Evolutionary conservation across 2,888 invertebrate species (phyloP), one percentile per base, ranked within the genome.

Genomic region (Lamproptera curius): DNA sequence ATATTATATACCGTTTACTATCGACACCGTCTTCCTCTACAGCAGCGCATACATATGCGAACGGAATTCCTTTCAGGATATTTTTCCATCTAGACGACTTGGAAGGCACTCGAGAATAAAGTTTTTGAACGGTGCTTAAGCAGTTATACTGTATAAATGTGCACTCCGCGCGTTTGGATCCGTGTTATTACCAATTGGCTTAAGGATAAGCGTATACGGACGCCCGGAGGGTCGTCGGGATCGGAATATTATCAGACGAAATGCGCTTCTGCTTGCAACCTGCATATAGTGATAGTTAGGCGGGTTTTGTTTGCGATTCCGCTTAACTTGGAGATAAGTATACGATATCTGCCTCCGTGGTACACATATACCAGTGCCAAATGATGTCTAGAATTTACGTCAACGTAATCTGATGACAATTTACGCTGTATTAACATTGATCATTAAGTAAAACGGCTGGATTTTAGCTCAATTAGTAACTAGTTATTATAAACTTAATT

Each of bases 181-280:
- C 17, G 39, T 16, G 34, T 37, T 45, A 44, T 45, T 42, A 42
- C 42, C 42, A 50, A 45, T 50, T 42, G 50, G 41, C 45, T 42
- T 45, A 50, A 38, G 42, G 42, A 47, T 47, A 47, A 47, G 42
- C 17, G 37, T 31, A 16, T 17, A 42, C 31, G 42, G 33, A 33
- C 26, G 17, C 17, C 17, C 16, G n/a, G 15, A 16, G 31, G 46
- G n/a, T 35, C 16, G 36, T 40, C 36, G 28, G 10, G 20, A 15
- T 8, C 16, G 16, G 40, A 34, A 20, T 36, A 47, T 47, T 31
- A 31, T 36, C 42, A 36, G 42, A 6, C 28, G 28, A 42, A 31
- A 20, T n/a, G 15, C 9, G 11, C 16, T 16, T 20, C 31, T 4
- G 28, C 36, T 14, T 1, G n/a, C 35, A 36, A 36, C 3, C n/a